These are phyloP conservation scores for Psittacula derbiana DNA, from an alignment of 2,797 vertebrate genomes.

Conservation along the genomic window DNA sequence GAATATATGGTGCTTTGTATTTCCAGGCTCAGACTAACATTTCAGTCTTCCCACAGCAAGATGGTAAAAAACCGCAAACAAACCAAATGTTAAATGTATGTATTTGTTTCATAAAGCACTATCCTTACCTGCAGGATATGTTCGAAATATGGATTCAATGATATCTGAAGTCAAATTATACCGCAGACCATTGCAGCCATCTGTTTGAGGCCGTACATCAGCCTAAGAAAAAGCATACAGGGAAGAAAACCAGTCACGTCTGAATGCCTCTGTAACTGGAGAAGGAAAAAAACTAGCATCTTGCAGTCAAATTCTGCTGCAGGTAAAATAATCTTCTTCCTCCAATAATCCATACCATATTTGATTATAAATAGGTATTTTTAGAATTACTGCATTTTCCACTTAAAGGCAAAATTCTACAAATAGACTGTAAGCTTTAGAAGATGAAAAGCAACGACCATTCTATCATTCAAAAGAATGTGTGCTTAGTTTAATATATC, in stretches of 20 bases:
- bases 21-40: neutral
- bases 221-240: conserved; percentile 80
- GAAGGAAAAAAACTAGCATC: neutral
- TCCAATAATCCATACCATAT: neutral
- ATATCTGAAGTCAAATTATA: conserved; percentile 98
- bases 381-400: neutral
- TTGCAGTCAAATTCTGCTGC: neutral
- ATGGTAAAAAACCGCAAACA: neutral
- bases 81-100: neutral
- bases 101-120: neutral
- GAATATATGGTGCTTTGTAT: neutral
- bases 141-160: conserved; percentile 98
- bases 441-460: neutral
- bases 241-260: neutral
- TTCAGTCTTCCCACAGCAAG: neutral
- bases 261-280: neutral
- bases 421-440: neutral
- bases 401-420: neutral
- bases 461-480: neutral
- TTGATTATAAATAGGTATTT: neutral
- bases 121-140: conserved; percentile 92
- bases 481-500: neutral
- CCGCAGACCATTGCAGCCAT: conserved; percentile 95
- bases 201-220: conserved; percentile 96
- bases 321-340: neutral